Conservation (phyloP, 2,888 invertebrate genomes). For the Tenthredo mesomela region DNA sequence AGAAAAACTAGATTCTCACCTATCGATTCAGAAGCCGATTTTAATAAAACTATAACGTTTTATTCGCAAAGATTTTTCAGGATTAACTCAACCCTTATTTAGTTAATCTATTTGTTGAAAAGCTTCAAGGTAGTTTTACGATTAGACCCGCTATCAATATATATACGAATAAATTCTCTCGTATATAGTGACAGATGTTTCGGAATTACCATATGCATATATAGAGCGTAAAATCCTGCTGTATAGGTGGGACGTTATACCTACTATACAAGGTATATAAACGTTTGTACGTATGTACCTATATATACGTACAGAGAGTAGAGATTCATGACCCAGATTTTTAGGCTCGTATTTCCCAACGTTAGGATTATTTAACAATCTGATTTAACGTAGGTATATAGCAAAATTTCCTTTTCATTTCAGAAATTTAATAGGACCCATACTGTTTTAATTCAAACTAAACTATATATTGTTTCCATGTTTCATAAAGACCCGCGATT, state of each 20-base stretch:
- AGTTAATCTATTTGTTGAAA: conserved; percentile 25
- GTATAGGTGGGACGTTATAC: not conserved
- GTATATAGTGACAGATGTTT: conserved; percentile 65
- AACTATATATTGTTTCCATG: not conserved
- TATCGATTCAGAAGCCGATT: not conserved
- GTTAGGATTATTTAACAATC: conserved; percentile 60
- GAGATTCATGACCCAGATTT: conserved; percentile 39
- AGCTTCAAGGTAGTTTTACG: conserved; percentile 2
- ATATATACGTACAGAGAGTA: conserved; percentile 11
- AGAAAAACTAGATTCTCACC: not conserved
- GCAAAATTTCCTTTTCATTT: not conserved
- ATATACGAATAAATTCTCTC: conserved; percentile 1
- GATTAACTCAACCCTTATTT: conserved; percentile 9
- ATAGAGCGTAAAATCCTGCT: conserved; percentile 11
- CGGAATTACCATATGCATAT: conserved; percentile 68
- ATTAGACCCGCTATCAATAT: conserved; percentile 31
- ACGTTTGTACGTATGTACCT: not conserved
- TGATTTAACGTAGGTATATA: conserved; percentile 17
- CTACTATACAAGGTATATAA: not conserved
- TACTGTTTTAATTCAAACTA: not conserved
- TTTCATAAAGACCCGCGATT: not conserved
- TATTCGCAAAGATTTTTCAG: conserved; percentile 42
- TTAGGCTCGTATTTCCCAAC: conserved; percentile 59
- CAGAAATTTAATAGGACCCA: not conserved
- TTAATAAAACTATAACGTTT: not conserved